Evolutionary conservation across 2,797 vertebrate genomes (phyloP).

Genomic region (Sciurus vulgaris): DNA sequence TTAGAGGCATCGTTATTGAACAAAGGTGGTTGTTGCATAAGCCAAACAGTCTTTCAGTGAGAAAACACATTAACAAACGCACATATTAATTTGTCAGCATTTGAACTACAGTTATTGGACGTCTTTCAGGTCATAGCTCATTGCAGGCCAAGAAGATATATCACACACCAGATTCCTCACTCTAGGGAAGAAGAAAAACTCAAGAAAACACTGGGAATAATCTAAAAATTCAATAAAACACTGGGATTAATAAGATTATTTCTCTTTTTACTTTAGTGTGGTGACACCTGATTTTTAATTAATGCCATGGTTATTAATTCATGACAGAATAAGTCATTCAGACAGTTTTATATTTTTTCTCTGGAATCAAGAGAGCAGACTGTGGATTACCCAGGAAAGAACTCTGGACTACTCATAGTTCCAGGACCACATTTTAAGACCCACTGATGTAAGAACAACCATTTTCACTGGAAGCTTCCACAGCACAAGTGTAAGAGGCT

Average conservation of each 20-base stretch:
- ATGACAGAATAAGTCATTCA: slow-evolving; percentile 24
- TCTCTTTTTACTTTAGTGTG: neutral
- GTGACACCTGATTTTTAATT: slow-evolving; percentile 24
- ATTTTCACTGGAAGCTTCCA: neutral
- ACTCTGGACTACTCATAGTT: neutral
- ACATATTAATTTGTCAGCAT: neutral
- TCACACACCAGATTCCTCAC: neutral
- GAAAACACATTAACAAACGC: neutral
- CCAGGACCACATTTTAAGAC: neutral
- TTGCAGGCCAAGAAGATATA: neutral
- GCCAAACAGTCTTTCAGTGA: neutral
- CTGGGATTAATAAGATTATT: neutral
- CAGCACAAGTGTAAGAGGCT: neutral
- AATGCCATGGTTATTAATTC: neutral
- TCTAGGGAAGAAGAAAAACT: neutral
- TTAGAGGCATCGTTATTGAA: neutral
- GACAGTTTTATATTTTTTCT: neutral
- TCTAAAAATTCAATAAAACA: slow-evolving; percentile 16
- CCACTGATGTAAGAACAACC: neutral
- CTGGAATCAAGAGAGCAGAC: neutral
- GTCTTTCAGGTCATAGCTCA: slow-evolving; percentile 15
- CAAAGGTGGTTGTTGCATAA: neutral
- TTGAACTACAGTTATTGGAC: neutral
- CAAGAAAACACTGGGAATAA: too few relatives aligned
- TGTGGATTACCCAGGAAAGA: neutral